Evolutionary conservation across 2,888 invertebrate genomes (phyloP), one percentile per base, ranked within the genome.

Genomic region (Bombyx huttoni): DNA sequence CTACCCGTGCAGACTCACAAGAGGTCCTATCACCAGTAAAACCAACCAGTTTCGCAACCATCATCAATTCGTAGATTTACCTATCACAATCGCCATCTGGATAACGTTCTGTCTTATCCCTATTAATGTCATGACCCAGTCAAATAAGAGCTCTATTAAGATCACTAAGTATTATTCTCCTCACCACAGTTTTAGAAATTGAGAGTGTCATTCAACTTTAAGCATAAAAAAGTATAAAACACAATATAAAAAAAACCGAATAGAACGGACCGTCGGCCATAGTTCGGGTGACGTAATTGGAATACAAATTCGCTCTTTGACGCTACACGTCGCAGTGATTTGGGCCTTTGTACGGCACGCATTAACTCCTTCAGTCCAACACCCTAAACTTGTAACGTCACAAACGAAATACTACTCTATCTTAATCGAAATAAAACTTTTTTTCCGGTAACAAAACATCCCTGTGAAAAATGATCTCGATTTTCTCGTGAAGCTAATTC

Each of bases 341-440:
- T 87, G 79, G 84, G 75, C 86, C 85, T 87, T 88, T 88, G 87
- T 88, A 84, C 78, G 75, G 70, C 85, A 85, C 86, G 84, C 85
- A 85, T 86, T 85, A 86, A 84, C 84, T 87, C 85, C 86, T 86
- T 85, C 80, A 76, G 74, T 75, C 77, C 79, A 68, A 75, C 73
- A 73, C 77, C 76, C 78, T 71, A 61, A 71, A 70, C 65, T 66
- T 66, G 54, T 57, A 50, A 52, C 51, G 13, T 47, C n/a, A 13
- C 57, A 58, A 52, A 46, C 66, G 14, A 77, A 76, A 72, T 51
- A 54, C 63, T 56, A 70, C 81, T 40, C 7, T 70, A 58, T 78
- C 72, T 57, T 51, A 13, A 56, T 13, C 56, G 56, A 12, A 46
- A 46, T 56, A 68, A 61, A 53, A 60, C 45, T 49, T 52, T 61